Conservation (phyloP, 2,888 invertebrate genomes). For the Neoscelio sp. region DNA sequence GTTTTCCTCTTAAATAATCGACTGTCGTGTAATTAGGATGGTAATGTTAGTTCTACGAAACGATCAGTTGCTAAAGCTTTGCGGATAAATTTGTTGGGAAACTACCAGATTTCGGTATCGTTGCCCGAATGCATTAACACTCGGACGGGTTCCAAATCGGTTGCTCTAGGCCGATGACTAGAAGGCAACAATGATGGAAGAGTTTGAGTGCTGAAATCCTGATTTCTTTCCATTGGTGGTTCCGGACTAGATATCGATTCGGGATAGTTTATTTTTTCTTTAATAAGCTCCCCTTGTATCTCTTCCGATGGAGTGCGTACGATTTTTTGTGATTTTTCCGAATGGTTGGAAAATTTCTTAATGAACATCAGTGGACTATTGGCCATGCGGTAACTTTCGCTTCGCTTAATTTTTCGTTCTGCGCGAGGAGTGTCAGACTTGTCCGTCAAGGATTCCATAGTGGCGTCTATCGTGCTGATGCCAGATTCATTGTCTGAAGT, state of each 20-base stretch:
- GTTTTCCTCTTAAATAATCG: slow-evolving; percentile 39
- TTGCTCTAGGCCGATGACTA: slow-evolving; percentile 87
- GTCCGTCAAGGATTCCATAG: slow-evolving; percentile 16
- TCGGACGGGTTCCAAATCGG: slow-evolving; percentile 87
- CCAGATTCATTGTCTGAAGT: slow-evolving; percentile 11
- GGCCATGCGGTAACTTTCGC: slow-evolving; percentile 93
- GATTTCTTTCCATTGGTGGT: slow-evolving; percentile 72
- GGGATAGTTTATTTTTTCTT: slow-evolving; percentile 89
- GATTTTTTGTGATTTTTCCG: slow-evolving; percentile 77
- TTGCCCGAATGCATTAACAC: slow-evolving; percentile 87
- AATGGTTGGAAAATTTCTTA: slow-evolving; percentile 78
- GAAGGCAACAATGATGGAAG: slow-evolving; percentile 64
- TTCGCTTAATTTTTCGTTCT: slow-evolving; percentile 88
- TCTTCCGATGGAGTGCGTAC: slow-evolving; percentile 81
- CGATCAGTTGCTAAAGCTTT: background rate
- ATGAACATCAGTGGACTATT: slow-evolving; percentile 89
- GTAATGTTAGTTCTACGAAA: slow-evolving; percentile 9
- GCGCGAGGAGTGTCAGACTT: slow-evolving; percentile 56
- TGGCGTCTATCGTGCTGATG: background rate
- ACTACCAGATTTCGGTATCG: slow-evolving; percentile 91
- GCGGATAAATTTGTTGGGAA: background rate
- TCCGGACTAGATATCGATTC: slow-evolving; percentile 85
- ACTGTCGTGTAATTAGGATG: slow-evolving; percentile 47
- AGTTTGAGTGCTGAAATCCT: slow-evolving; percentile 79
- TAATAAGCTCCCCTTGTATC: slow-evolving; percentile 84